These are phyloP conservation scores for Drosophila sp. DNA, from an alignment of 1,140 invertebrate species.

Conservation along the genomic window DNA sequence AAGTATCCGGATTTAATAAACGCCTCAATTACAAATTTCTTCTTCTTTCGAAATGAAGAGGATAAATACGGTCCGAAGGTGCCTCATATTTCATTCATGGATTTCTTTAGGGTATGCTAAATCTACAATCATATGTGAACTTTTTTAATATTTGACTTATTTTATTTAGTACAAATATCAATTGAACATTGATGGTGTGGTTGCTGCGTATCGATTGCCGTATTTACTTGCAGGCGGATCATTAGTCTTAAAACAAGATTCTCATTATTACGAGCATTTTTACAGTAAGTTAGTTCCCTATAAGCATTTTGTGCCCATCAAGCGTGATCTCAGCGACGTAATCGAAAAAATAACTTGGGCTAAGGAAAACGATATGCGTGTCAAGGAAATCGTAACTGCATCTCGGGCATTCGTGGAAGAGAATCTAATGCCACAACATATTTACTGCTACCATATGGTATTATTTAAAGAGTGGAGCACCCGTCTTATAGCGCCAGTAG, in stretches of 20 bases:
- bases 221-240: slow-evolving; percentile 95
- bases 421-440: slow-evolving; percentile 92
- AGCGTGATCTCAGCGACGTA: slow-evolving; percentile 92
- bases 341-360: slow-evolving; percentile 93
- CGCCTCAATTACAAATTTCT: slow-evolving; percentile 97
- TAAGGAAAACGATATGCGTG: slow-evolving; percentile 90
- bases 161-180: slow-evolving; percentile 96
- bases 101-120: slow-evolving; percentile 95
- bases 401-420: slow-evolving; percentile 91
- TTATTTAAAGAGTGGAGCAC: slow-evolving; percentile 93
- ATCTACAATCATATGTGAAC: not conserved
- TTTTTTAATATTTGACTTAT: not conserved
- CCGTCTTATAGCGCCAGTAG: slow-evolving; percentile 87
- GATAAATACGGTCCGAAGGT: slow-evolving; percentile 93
- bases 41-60: slow-evolving; percentile 96
- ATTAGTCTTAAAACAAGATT: slow-evolving; percentile 96
- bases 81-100: slow-evolving; percentile 95
- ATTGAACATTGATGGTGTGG: slow-evolving; percentile 97
- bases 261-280: slow-evolving; percentile 97
- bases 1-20: slow-evolving; percentile 93
- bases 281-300: slow-evolving; percentile 91
- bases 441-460: slow-evolving; percentile 95
- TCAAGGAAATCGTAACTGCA: slow-evolving; percentile 89
- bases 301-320: slow-evolving; percentile 94
- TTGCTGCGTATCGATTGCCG: slow-evolving; percentile 97